Percentiles rank a stretch among this genome's conserved stretches.
phyloP scores from a whole-genome alignment of 2,113 vertebrate genomes.

The Actinemys pallida region DNA sequence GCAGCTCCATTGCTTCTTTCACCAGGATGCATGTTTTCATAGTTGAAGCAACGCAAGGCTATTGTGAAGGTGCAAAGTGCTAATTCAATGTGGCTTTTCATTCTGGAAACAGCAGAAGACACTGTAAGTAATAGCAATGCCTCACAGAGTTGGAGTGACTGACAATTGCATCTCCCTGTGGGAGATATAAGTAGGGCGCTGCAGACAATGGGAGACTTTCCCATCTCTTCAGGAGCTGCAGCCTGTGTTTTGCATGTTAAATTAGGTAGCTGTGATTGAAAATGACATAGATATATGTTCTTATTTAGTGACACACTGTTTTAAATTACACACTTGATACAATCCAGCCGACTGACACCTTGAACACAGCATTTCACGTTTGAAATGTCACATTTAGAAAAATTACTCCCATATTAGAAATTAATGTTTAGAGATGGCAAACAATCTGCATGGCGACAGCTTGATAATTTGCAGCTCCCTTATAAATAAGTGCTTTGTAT shows the following conservation, averaged over 20 bases:
- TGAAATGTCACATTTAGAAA: background rate
- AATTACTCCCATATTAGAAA: background rate
- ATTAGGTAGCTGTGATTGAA: background rate
- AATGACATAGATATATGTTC: background rate
- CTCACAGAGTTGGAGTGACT: background rate
- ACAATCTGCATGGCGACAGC: background rate
- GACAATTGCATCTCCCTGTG: constrained; percentile 20
- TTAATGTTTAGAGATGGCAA: constrained; percentile 30
- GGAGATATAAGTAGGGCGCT: accelerated
- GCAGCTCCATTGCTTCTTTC: accelerated
- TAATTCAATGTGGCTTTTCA: background rate
- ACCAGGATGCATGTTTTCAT: background rate
- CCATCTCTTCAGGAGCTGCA: background rate
- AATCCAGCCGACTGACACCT: background rate
- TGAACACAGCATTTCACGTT: background rate
- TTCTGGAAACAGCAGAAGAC: constrained; percentile 20
- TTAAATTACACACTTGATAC: background rate
- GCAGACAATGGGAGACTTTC: constrained; percentile 33
- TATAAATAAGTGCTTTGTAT: background rate
- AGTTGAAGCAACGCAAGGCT: background rate
- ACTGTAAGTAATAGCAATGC: background rate
- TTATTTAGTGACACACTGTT: constrained; percentile 44
- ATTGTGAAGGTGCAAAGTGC: accelerated
- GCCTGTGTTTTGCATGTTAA: constrained; percentile 53
- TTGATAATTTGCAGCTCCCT: background rate